Evolutionary conservation across 2,797 vertebrate species (phyloP), one percentile per base, ranked within the genome.

Genomic region (Emys orbicularis): DNA sequence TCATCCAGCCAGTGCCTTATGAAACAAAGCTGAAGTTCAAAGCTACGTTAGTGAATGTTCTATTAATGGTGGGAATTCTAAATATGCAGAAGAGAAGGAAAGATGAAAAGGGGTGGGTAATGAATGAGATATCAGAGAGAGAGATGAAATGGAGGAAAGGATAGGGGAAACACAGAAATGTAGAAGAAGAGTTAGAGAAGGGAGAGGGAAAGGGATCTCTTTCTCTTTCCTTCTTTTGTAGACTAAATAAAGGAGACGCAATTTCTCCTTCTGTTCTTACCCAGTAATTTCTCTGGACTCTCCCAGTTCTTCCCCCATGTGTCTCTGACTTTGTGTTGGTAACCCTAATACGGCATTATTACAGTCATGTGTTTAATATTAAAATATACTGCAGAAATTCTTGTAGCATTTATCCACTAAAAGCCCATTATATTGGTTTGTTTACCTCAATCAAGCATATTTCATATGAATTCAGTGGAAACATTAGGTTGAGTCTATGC

Each of bases 401-500:
- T 87, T n/a, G 12, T 65, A 86, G 37, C 54, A 80, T 59, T 81
- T 85, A 61, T 90, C 50, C 41, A 65, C 94, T 92, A 90, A 90
- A 93, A 84, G 94, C 44, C 65, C 53, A 47, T 88, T 92, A 19
- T 93, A 85, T 90, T 86, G 90, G 84, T 87, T 94, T 96, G 89
- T 96, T 95, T 96, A 93, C 92, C 27, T 96, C 90, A 57, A 59
- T 95, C 90, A 95, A 90, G 59, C 80, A 87, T 91, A 59, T 59
- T 96, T 92, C 94, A 27, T 91, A 89, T 85, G 83, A 87, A 57
- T 29, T 57, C 56, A 96, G 94, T 90, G 74, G 94, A 95, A 94
- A 41, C 94, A 90, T 97, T 95, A 97, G 94, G 77, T 89, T 93
- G 86, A 81, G 79, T 94, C 72, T 95, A 1, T 95, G 86, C 86